A percentile compares a stretch with the other conserved stretches of the same genome.
Conservation (phyloP, 2,888 invertebrate genomes). For the Apamea crenata region DNA sequence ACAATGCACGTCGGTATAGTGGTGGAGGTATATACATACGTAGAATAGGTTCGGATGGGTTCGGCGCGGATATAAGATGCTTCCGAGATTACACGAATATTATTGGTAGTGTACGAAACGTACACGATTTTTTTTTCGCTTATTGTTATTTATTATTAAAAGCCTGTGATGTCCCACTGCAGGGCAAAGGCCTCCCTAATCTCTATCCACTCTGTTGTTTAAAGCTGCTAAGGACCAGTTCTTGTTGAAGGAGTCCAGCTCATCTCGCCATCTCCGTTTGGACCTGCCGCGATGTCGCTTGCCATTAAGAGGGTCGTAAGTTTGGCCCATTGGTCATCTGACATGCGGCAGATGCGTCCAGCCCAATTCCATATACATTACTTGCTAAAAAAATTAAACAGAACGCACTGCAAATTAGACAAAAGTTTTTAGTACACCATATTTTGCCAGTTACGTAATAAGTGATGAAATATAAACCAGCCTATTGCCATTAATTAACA, state of each 20-base stretch:
- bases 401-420: neutral
- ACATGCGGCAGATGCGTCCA: too few species aligned
- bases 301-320: too few species aligned
- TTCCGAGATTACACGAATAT: conserved; percentile 34
- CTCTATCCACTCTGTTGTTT: too few species aligned
- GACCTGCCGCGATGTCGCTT: too few species aligned
- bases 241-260: too few species aligned
- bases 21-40: neutral
- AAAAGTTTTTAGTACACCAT: neutral
- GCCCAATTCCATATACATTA: too few species aligned
- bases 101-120: neutral
- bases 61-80: neutral
- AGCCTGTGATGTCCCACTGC: too few species aligned
- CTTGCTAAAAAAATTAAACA: too few species aligned
- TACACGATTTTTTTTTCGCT: neutral
- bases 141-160: neutral
- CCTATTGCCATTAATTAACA: neutral
- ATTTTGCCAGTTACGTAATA: neutral
- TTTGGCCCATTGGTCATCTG: too few species aligned
- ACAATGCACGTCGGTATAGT: conserved; percentile 49
- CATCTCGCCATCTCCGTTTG: too few species aligned
- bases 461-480: neutral
- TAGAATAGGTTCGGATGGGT: neutral
- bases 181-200: too few species aligned
- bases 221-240: too few species aligned